A percentile compares a stretch with the other conserved stretches of the same genome.
Evolutionary conservation across 1,140 invertebrate genomes (phyloP).

Genomic region (Drosophila parabipectinata): DNA sequence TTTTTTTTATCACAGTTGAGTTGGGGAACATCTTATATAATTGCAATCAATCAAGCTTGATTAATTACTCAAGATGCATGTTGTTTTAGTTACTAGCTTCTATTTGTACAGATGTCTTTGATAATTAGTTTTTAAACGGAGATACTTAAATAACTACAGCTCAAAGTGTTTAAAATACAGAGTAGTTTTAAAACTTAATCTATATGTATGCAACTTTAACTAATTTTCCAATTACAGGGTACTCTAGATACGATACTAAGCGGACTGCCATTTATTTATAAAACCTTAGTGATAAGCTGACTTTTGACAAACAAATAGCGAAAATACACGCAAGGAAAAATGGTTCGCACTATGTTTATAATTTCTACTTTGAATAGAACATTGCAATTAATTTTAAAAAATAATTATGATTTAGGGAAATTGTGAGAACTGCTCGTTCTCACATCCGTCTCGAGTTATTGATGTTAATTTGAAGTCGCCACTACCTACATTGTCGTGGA

Average conservation of each 20-base stretch:
- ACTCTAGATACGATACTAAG: background rate
- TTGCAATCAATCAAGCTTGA: conserved; percentile 10
- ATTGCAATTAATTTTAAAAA: background rate
- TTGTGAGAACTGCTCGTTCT: conserved; percentile 22
- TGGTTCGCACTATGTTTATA: too few species aligned
- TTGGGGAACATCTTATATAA: conserved; percentile 7
- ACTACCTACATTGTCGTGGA: conserved; percentile 29
- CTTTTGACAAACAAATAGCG: background rate
- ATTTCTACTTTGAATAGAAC: too few species aligned
- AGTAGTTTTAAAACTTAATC: background rate
- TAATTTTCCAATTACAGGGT: background rate
- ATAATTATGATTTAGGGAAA: conserved; percentile 23
- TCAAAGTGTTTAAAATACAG: background rate
- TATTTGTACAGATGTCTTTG: conserved; percentile 11
- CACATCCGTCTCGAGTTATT: conserved; percentile 20
- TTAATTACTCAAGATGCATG: conserved; percentile 28
- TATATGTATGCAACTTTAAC: background rate
- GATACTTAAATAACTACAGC: background rate
- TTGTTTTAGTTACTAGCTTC: background rate
- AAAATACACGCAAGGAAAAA: background rate
- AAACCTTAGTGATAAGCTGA: background rate
- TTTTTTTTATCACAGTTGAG: background rate
- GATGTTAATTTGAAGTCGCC: conserved; percentile 12
- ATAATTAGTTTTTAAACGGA: conserved; percentile 1
- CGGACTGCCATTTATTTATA: too few species aligned